Base-by-base conservation (phyloP, 2,113 vertebrate genomes). In the Pluvianellus socialis region DNA sequence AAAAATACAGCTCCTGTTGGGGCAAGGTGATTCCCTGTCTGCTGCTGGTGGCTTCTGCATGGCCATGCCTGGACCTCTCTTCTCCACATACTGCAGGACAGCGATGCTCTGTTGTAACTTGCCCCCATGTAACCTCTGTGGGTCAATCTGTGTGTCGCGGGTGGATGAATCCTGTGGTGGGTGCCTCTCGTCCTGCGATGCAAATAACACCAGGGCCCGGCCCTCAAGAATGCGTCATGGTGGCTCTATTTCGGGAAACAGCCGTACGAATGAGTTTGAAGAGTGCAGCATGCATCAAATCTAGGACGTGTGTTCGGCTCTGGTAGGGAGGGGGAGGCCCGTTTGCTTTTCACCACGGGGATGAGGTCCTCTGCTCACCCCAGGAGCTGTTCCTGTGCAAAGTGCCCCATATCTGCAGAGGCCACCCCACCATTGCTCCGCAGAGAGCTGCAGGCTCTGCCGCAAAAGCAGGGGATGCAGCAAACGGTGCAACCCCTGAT, bases 41-140 rank as follows among this genome's bases (percentile, higher is more conserved):
- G 53, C 55, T 94, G 55, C 26, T 74, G 24, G 22, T 88, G 81
- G 28, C 38, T 93, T 15, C 59, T 2, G 1, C 24, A 2, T 33
- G 67, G 52, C 50, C 19, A 11, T 16, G 13, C 38, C 40, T 75
- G 18, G 50, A 47, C 12, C 42, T 2, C 1, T 67, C 30, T 12
- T 67, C 42, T 76, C 32, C 5, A 1, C 5, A 1, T 15, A 10
- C 13, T 3, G 0, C 23, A 40, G 70, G 17, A 1, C 38, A 66
- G 44, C 0, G 0, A 20, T 79, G 40, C 27, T 84, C 12, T 0
- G 0, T 19, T 71, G 38, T 79, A 17, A n/a, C 56, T 88, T 66
- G 42, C 33, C 45, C 38, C 33, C 12, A 0, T 4, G 28, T 10
- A 56, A 58, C 47, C 40, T 73, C 79, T 71, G 40, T 55, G 82